A percentile compares a stretch with the other conserved stretches of the same genome.
Evolutionary conservation across 2,888 invertebrate species (phyloP).

Genomic region (Pristionchus arcanus): DNA sequence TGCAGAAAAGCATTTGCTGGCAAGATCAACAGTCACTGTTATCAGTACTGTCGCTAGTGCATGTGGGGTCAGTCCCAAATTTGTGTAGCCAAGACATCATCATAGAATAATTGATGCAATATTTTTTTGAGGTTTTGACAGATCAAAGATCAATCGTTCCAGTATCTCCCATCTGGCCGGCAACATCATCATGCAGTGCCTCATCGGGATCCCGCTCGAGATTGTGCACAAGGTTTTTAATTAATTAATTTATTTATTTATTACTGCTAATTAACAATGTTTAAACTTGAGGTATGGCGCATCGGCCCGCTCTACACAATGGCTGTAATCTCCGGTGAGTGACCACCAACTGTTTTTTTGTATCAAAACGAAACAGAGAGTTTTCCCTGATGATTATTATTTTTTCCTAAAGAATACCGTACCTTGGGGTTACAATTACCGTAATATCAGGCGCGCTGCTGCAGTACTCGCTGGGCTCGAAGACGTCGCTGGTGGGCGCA

Average conservation of each 20-base stretch:
- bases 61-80: too few relatives aligned
- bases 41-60: too few relatives aligned
- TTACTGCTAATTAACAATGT: too few relatives aligned
- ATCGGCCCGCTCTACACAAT: slow-evolving; percentile 84
- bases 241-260: neutral
- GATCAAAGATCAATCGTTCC: neutral
- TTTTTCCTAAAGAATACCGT: neutral
- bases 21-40: too few relatives aligned
- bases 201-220: slow-evolving; percentile 94
- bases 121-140: too few relatives aligned
- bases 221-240: slow-evolving; percentile 88
- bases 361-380: too few relatives aligned
- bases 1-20: too few relatives aligned
- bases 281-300: slow-evolving; percentile 84
- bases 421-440: neutral
- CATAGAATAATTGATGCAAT: too few relatives aligned
- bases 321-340: slow-evolving; percentile 61
- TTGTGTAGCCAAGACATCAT: too few relatives aligned
- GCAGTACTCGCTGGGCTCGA: slow-evolving; percentile 81
- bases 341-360: too few relatives aligned
- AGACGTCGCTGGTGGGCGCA: slow-evolving; percentile 84
- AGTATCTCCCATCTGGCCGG: slow-evolving; percentile 87
- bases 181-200: slow-evolving; percentile 92
- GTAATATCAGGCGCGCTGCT: slow-evolving; percentile 81
- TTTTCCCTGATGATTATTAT: too few relatives aligned